Evolutionary conservation across 1,140 invertebrate species (phyloP).

Genomic region (Episyrphus balteatus): DNA sequence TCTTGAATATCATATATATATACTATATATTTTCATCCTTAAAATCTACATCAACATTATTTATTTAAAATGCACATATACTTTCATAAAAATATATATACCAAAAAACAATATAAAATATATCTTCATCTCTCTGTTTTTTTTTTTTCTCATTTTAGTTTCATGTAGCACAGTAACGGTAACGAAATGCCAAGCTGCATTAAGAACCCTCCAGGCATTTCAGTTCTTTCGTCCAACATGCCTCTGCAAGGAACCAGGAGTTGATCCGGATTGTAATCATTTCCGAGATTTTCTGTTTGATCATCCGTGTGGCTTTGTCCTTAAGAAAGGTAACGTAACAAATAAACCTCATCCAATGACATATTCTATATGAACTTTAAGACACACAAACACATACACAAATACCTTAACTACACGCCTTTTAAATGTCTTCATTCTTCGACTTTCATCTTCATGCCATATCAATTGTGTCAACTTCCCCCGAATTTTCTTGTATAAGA

Average conservation of each 20-base stretch:
- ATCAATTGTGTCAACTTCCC: no score
- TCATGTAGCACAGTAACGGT: slow-evolving; percentile 85
- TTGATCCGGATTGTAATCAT: slow-evolving; percentile 82
- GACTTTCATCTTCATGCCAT: no score
- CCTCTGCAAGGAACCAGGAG: slow-evolving; percentile 74
- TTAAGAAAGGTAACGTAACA: slow-evolving; percentile 64
- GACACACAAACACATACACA: no score
- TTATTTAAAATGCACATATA: background rate
- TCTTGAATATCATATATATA: background rate
- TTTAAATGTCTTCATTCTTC: no score
- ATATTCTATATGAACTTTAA: background rate
- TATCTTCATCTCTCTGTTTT: slow-evolving; percentile 1
- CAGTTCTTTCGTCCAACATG: slow-evolving; percentile 86
- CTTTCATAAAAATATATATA: background rate
- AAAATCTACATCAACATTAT: background rate
- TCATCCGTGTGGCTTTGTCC: slow-evolving; percentile 78
- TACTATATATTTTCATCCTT: no score
- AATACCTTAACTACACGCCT: no score
- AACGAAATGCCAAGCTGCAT: slow-evolving; percentile 79
- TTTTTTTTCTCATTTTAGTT: slow-evolving; percentile 54
- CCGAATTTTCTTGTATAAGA: no score
- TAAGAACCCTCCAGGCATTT: slow-evolving; percentile 76
- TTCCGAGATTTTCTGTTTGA: slow-evolving; percentile 86
- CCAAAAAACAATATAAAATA: background rate
- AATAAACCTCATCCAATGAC: background rate